These are phyloP conservation scores for Acleris laterana DNA, from an alignment of 2,888 invertebrate genomes.

Conservation along the genomic window DNA sequence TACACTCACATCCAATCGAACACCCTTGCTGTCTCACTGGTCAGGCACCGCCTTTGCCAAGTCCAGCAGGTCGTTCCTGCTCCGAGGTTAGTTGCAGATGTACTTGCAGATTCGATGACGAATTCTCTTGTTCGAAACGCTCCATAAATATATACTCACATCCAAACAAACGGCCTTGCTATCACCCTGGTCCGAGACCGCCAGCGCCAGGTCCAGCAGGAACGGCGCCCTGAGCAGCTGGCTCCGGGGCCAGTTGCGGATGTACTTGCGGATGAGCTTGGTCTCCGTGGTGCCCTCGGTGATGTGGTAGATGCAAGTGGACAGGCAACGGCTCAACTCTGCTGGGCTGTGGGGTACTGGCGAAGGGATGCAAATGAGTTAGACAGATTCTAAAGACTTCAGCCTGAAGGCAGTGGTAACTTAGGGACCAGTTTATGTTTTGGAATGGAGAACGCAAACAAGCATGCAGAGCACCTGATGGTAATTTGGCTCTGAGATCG, in stretches of 20 bases:
- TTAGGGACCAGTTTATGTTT: too few species aligned
- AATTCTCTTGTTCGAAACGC: neutral
- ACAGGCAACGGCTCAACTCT: conserved; percentile 68
- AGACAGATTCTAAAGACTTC: too few species aligned
- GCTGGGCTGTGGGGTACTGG: conserved; percentile 63
- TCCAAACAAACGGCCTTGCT: conserved; percentile 68
- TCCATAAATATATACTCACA: conserved; percentile 52
- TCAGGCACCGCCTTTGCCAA: conserved; percentile 54
- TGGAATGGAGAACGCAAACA: too few species aligned
- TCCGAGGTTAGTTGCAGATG: conserved; percentile 66
- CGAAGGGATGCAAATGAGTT: conserved; percentile 5
- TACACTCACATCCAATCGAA: conserved; percentile 69
- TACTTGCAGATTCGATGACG: conserved; percentile 51
- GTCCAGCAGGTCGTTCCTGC: conserved; percentile 49
- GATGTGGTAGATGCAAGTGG: conserved; percentile 74
- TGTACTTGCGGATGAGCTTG: conserved; percentile 59
- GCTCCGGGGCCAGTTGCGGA: conserved; percentile 67
- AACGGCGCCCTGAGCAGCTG: conserved; percentile 69
- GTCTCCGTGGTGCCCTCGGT: conserved; percentile 67
- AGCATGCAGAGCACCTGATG: too few species aligned
- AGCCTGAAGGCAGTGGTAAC: too few species aligned
- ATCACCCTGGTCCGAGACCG: conserved; percentile 68
- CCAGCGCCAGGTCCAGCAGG: conserved; percentile 67
- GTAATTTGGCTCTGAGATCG: too few species aligned
- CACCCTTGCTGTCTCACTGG: conserved; percentile 64